Percentiles rank a stretch among this genome's conserved stretches.
phyloP scores from a whole-genome alignment of 2,113 vertebrate species.

The Hassar affinis region DNA sequence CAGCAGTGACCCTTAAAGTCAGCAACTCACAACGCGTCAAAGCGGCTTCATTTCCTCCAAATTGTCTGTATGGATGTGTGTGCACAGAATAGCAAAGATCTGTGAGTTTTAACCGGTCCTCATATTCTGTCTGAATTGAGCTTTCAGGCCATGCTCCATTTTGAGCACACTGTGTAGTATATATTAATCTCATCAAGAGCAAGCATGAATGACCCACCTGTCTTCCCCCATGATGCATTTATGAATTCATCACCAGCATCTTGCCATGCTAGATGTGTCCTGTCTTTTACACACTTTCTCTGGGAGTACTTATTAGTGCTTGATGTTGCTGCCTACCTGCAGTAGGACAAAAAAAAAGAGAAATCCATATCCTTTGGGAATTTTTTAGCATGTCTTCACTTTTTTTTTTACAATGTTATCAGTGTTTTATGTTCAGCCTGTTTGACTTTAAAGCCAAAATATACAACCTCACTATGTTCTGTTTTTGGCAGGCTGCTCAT shows the following conservation, averaged over 20 bases:
- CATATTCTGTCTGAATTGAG: neutral
- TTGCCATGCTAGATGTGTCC: neutral
- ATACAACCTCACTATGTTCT: neutral
- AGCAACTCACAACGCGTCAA: neutral
- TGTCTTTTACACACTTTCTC: neutral
- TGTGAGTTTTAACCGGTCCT: neutral
- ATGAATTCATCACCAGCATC: neutral
- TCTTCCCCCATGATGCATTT: neutral
- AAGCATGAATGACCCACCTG: neutral
- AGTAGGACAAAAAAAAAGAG: neutral
- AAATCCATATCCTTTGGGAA: neutral
- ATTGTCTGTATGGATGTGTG: too few relatives aligned
- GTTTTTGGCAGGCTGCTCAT: neutral
- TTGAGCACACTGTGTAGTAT: neutral
- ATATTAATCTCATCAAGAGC: neutral
- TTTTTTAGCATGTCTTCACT: neutral
- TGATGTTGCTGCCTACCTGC: neutral
- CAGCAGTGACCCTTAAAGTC: neutral
- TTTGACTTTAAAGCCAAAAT: neutral
- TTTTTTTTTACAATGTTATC: neutral
- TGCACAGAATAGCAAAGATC: neutral
- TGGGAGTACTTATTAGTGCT: neutral
- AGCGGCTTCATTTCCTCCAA: neutral
- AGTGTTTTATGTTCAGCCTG: neutral
- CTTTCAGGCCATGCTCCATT: neutral